These are phyloP conservation scores for Caenorhabditis wallacei DNA, from an alignment of 2,888 invertebrate genomes.

Conservation along the genomic window DNA sequence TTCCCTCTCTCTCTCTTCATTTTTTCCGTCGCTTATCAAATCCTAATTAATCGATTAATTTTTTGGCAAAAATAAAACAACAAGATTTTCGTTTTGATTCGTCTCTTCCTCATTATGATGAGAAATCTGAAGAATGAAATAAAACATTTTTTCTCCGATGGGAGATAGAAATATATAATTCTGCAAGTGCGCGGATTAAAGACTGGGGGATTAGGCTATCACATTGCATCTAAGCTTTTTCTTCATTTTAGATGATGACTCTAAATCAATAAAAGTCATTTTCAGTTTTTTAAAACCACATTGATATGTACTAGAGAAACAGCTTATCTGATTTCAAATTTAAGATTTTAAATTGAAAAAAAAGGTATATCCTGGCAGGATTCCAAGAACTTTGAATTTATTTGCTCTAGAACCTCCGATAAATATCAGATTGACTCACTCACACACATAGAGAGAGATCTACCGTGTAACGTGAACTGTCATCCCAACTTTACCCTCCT, in stretches of 20 bases:
- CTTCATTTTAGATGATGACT: neutral
- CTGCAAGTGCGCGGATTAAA: slow-evolving; percentile 18
- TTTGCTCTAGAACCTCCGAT: slow-evolving; percentile 31
- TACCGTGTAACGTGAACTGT: slow-evolving; percentile 50
- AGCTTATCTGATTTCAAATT: too few relatives aligned
- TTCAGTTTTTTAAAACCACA: neutral
- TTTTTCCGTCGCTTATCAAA: slow-evolving; percentile 18
- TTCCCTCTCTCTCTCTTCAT: slow-evolving; percentile 10
- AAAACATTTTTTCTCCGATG: neutral
- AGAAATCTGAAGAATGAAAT: slow-evolving; percentile 1
- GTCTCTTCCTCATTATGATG: slow-evolving; percentile 17
- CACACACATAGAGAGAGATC: too few relatives aligned
- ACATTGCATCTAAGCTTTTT: slow-evolving; percentile 29
- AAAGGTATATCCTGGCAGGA: neutral
- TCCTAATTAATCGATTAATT: slow-evolving; percentile 20
- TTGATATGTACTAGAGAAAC: neutral
- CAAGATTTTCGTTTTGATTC: slow-evolving; percentile 3
- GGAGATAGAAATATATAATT: slow-evolving; percentile 1
- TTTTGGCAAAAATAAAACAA: slow-evolving; percentile 5
- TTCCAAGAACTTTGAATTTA: slow-evolving; percentile 12
- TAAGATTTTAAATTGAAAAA: too few relatives aligned
- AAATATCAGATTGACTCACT: slow-evolving; percentile 27
- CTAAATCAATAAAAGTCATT: neutral
- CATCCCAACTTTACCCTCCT: slow-evolving; percentile 15
- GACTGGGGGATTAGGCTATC: slow-evolving; percentile 20